Base-by-base conservation (phyloP, 2,888 invertebrate genomes). In the Drosophila mercatorum region DNA sequence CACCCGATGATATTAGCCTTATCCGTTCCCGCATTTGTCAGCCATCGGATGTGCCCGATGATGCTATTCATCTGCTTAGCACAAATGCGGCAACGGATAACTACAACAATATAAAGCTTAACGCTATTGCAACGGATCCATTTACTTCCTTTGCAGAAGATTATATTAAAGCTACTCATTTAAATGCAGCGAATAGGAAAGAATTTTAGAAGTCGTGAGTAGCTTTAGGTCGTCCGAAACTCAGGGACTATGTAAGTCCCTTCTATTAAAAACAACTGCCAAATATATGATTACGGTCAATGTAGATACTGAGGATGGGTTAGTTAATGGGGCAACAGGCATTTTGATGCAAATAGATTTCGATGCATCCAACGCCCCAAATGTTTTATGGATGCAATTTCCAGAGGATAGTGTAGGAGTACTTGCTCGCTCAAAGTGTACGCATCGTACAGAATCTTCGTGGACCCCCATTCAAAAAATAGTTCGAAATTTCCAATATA, bases 301-400 rank as follows among this genome's bases (percentile, higher is more conserved):
- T 3, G 28, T 28, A 5, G 28, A 5, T 28, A 5, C 28, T 28
- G 28, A 28, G 28, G 28, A 28, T 28, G 28, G 28, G 28, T 28
- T 41, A 41, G 41, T n/a, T 41, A 41, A 41, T 41, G n/a, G n/a
- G 3, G 41, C 17, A 41, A 7, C 41, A 41, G 41, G 41, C 7
- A 41, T 41, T 41, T 41, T 41, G n/a, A 41, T 41, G n/a, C 41
- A 41, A 41, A 41, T 17, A 17, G 41, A 41, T 17, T 41, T 41
- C 41, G 41, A 41, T 41, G 41, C 41, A 41, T 41, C 17, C 41
- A 41, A 8, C 41, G n/a, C n/a, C n/a, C 41, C n/a, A 41, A 41
- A 41, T 41, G n/a, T 41, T 41, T 41, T 41, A 17, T 41, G 41
- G 41, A n/a, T 41, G n/a, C n/a, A 41, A 41, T 41, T 41, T n/a